Conservation (phyloP, 2,888 invertebrate genomes). For the Drosophila leonis region DNA sequence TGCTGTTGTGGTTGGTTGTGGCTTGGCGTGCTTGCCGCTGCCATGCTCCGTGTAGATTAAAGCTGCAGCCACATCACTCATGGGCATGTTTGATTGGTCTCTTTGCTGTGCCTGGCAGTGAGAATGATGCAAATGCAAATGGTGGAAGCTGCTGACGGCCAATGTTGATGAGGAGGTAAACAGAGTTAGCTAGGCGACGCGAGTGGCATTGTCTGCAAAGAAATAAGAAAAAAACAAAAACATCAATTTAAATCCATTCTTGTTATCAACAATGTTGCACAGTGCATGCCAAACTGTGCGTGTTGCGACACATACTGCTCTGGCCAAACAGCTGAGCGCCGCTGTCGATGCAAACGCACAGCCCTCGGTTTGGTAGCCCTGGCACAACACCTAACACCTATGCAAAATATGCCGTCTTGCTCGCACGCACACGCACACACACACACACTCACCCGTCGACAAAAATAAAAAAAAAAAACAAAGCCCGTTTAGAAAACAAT, state of each 20-base stretch:
- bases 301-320: constrained; percentile 28
- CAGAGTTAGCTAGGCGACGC: constrained; percentile 60
- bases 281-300: constrained; percentile 28
- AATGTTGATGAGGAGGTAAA: constrained; percentile 56
- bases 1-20: constrained; percentile 3
- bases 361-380: constrained; percentile 40
- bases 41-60: constrained; percentile 61
- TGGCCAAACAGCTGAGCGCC: constrained; percentile 42
- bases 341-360: constrained; percentile 19
- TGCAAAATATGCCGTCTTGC: constrained; percentile 40
- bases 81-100: constrained; percentile 56
- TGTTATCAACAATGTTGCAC: constrained; percentile 1
- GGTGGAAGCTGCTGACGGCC: constrained; percentile 51
- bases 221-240: not conserved
- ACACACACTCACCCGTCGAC: constrained; percentile 52
- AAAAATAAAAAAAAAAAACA: constrained; percentile 44
- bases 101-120: constrained; percentile 29
- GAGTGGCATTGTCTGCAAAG: constrained; percentile 52
- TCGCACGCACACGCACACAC: constrained; percentile 52
- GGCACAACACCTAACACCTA: constrained; percentile 39
- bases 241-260: not conserved
- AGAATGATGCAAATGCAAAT: constrained; percentile 41
- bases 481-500: constrained; percentile 47
- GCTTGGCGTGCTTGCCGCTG: constrained; percentile 53
- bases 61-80: constrained; percentile 67